phyloP scores from a whole-genome alignment of 2,797 vertebrate genomes.

The Avahi laniger region DNA sequence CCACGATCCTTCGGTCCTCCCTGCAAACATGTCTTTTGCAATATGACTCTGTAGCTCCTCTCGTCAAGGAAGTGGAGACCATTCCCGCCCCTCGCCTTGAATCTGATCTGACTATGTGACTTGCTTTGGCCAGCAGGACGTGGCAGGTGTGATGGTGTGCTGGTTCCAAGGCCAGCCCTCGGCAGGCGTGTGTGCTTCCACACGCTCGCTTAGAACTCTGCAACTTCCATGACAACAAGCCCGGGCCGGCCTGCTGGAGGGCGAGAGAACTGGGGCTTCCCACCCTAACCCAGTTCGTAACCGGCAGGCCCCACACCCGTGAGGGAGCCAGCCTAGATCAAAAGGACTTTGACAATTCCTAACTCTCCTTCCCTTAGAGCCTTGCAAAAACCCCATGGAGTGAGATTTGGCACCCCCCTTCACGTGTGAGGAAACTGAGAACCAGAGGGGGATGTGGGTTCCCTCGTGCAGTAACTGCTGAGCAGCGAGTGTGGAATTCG shows the following conservation, averaged over 20 bases:
- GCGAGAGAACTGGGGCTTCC: background rate
- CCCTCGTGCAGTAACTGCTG: background rate
- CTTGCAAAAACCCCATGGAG: background rate
- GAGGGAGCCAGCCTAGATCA: too few species aligned
- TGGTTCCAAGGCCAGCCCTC: background rate
- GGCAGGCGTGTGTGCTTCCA: accelerated
- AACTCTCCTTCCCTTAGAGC: background rate
- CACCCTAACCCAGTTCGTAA: background rate
- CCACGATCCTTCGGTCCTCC: background rate
- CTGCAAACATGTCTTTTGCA: background rate
- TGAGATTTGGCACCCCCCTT: background rate
- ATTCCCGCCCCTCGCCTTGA: background rate
- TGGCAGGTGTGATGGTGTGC: background rate
- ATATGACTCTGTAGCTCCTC: background rate
- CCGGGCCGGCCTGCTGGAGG: background rate
- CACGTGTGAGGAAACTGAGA: background rate
- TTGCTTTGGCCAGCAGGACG: background rate
- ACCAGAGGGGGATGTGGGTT: background rate
- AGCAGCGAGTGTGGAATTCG: background rate
- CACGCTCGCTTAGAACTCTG: background rate
- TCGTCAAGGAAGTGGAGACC: background rate
- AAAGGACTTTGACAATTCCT: background rate
- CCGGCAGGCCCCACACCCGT: background rate
- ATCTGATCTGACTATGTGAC: background rate
- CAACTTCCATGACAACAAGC: accelerated